phyloP scores from a whole-genome alignment of 2,797 vertebrate genomes.

The Sorex maritimensis region DNA sequence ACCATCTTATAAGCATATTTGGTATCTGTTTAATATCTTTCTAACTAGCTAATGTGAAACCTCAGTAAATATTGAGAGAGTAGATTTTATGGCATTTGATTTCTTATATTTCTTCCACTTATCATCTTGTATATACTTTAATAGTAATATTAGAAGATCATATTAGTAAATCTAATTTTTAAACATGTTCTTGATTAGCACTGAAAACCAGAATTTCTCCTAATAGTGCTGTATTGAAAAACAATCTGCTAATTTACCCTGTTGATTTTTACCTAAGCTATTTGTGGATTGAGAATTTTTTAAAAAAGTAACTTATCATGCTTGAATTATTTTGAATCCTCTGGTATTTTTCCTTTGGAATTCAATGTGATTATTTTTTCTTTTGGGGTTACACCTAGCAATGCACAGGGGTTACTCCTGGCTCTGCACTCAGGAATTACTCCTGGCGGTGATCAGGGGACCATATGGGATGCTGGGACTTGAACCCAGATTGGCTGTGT shows the following conservation, averaged over 20 bases:
- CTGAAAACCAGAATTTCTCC: background rate
- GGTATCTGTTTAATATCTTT: constrained; percentile 23
- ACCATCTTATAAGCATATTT: background rate
- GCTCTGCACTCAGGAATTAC: too few species aligned
- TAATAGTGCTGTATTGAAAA: constrained; percentile 13
- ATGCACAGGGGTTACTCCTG: too few species aligned
- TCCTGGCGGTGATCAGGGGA: too few species aligned
- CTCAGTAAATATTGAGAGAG: background rate
- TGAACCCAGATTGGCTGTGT: too few species aligned
- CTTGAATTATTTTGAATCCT: background rate
- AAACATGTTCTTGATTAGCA: background rate
- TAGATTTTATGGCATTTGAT: background rate
- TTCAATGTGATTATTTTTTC: background rate
- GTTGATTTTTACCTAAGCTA: constrained; percentile 26
- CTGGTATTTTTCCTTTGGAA: background rate
- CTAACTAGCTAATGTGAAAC: background rate
- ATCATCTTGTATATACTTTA: background rate
- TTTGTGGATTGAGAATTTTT: background rate
- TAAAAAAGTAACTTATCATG: background rate
- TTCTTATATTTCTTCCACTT: background rate
- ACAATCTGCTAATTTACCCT: background rate
- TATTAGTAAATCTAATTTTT: background rate
- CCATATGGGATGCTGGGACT: too few species aligned
- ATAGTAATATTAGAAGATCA: background rate
- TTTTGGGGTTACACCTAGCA: too few species aligned